Base-by-base conservation (phyloP, 1,140 invertebrate species). In the Drosophila micromelanica region DNA sequence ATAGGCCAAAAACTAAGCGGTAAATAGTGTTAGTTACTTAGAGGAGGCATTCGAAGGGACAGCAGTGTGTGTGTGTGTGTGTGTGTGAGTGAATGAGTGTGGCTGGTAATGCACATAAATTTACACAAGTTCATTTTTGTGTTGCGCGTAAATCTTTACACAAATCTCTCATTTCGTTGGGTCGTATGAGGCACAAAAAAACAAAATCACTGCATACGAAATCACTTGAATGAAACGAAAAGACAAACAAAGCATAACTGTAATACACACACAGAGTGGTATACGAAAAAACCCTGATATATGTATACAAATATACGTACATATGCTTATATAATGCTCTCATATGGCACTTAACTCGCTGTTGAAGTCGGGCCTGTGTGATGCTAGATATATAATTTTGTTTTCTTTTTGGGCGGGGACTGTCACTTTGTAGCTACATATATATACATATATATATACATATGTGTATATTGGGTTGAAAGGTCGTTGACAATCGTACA, bases 1-100 rank as follows among this genome's bases (percentile, higher is more conserved):
- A 5, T 13, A 27, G 49, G 9, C 51, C 11, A 37, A 60, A 79
- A 86, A 80, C 63, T 80, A 86, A 86, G 78, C 64, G 61, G 67
- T 74, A 80, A 85, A 85, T 80, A 78, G 81, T 62, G 78, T 86
- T 85, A 80, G 78, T 86, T 85, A 86, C 81, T 85, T 85, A 86
- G 77, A 54, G 30, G 32, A 48, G 42, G 46, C 49, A 3, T 61
- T 55, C 37, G 48, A 59, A 20, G 2, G 20, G 20, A 1, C 20
- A 23, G 20, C 20, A 23, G 20, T 23, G 42, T 45, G 55, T 51
- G 15, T 17, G 35, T 38, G 38, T 46, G 23, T 42, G 23, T 46
- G 42, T 45, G 56, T 43, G 15, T 30, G 45, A 32, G 48, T 45
- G 12, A 35, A 30, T 37, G 43, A 43, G 23, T 35, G 46, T 48